These are phyloP conservation scores for Tetropium fuscum DNA, from an alignment of 2,888 invertebrate species.

Conservation along the genomic window DNA sequence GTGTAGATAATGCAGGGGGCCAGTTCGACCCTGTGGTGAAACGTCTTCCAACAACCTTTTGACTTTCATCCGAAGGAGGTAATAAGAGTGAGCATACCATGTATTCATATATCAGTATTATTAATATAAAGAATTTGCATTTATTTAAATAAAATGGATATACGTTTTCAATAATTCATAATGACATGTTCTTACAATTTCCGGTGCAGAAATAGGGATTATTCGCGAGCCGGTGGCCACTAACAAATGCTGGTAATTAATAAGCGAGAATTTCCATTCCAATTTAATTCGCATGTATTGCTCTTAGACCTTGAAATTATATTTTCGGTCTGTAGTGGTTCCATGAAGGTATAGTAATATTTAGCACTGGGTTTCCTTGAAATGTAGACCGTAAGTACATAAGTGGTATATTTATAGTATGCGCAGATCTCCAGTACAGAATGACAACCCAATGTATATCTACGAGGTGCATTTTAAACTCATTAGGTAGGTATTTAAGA, in stretches of 20 bases:
- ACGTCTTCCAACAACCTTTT: constrained; percentile 4
- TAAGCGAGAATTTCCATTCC: constrained; percentile 1
- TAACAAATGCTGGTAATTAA: constrained; percentile 10
- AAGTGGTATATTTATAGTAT: background rate
- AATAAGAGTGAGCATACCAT: background rate
- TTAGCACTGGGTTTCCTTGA: background rate
- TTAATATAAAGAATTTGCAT: constrained; percentile 4
- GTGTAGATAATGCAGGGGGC: too few species aligned
- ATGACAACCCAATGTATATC: too few species aligned
- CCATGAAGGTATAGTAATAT: background rate
- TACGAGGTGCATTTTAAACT: too few species aligned
- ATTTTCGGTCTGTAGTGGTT: background rate
- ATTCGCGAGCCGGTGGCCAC: background rate
- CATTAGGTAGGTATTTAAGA: too few species aligned
- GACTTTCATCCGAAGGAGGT: background rate
- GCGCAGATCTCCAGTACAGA: background rate
- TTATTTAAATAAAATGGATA: constrained; percentile 6
- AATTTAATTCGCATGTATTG: constrained; percentile 1
- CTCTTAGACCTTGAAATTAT: constrained; percentile 15
- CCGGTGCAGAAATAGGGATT: background rate
- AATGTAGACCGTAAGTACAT: background rate
- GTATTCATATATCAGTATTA: background rate
- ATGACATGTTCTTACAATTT: constrained; percentile 9
- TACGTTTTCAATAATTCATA: constrained; percentile 6
- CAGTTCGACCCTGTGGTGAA: too few species aligned